Evolutionary conservation across 2,888 invertebrate genomes (phyloP).

Genomic region (Cordilura impudica): DNA sequence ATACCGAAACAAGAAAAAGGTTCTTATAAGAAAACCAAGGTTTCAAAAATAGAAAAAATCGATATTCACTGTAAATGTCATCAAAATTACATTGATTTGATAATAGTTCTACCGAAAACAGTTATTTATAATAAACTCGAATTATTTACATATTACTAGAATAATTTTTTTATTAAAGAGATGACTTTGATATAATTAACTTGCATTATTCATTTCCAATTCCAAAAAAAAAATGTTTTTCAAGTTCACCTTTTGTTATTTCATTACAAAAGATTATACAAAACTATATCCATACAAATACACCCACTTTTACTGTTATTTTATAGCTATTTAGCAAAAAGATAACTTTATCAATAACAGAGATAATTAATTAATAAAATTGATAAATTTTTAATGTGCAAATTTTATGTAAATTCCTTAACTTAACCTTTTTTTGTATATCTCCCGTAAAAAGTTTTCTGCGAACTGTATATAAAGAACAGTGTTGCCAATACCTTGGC

Average conservation of each 20-base stretch:
- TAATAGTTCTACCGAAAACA: background rate
- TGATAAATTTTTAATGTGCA: background rate
- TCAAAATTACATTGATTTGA: conserved; percentile 22
- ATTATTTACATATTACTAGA: background rate
- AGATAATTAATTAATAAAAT: background rate
- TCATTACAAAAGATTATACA: conserved; percentile 42
- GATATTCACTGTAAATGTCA: conserved; percentile 45
- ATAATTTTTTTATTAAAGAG: background rate
- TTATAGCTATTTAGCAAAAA: background rate
- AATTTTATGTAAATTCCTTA: conserved; percentile 13
- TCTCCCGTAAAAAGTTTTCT: conserved; percentile 35
- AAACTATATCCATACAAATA: conserved; percentile 16
- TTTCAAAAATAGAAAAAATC: conserved; percentile 44
- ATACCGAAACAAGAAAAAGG: background rate
- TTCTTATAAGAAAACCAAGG: conserved; percentile 12
- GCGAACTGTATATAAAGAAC: conserved; percentile 20
- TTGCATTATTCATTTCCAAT: conserved; percentile 25
- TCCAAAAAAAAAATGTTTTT: conserved; percentile 41
- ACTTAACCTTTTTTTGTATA: conserved; percentile 38
- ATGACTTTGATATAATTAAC: no score
- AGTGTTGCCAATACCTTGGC: background rate
- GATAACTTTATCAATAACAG: background rate
- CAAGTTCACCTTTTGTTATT: conserved; percentile 34
- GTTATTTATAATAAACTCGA: background rate
- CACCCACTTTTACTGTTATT: conserved; percentile 31